phyloP scores from a whole-genome alignment of 1,140 invertebrate species.

The Drosophila nebulosa region DNA sequence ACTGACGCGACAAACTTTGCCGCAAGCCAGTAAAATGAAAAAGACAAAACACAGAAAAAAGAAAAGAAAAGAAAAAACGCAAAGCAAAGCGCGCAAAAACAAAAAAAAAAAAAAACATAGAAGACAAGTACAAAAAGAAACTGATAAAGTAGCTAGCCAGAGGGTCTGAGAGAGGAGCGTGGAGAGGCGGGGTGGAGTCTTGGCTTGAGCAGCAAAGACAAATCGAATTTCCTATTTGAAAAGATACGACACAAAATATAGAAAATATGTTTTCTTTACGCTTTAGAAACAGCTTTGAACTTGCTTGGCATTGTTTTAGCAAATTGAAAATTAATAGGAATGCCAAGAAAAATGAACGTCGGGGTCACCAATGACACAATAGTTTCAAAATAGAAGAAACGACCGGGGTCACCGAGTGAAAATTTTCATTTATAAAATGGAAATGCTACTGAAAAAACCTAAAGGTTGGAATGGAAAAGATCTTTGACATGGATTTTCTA shows the following conservation, averaged over 20 bases:
- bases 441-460: too few species aligned
- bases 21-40: slow-evolving; percentile 45
- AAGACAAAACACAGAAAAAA: slow-evolving; percentile 47
- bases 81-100: slow-evolving; percentile 35
- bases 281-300: background rate
- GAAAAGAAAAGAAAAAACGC: slow-evolving; percentile 19
- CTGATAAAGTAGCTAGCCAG: slow-evolving; percentile 67
- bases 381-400: background rate
- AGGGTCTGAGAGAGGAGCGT: slow-evolving; percentile 12
- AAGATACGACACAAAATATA: slow-evolving; percentile 9
- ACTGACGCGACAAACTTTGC: slow-evolving; percentile 69
- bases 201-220: slow-evolving; percentile 27
- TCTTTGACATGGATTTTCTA: too few species aligned
- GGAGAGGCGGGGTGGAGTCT: slow-evolving; percentile 6
- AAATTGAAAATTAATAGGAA: background rate
- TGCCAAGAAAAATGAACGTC: background rate
- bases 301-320: background rate
- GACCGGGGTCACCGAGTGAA: too few species aligned
- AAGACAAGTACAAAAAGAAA: slow-evolving; percentile 22
- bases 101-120: slow-evolving; percentile 1
- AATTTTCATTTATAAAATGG: too few species aligned
- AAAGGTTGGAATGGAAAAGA: too few species aligned
- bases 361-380: background rate
- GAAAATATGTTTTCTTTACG: background rate
- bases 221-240: slow-evolving; percentile 53